A percentile compares a stretch with the other conserved stretches of the same genome.
phyloP scores from a whole-genome alignment of 2,888 invertebrate species.

The Ferdinandea cuprea region DNA sequence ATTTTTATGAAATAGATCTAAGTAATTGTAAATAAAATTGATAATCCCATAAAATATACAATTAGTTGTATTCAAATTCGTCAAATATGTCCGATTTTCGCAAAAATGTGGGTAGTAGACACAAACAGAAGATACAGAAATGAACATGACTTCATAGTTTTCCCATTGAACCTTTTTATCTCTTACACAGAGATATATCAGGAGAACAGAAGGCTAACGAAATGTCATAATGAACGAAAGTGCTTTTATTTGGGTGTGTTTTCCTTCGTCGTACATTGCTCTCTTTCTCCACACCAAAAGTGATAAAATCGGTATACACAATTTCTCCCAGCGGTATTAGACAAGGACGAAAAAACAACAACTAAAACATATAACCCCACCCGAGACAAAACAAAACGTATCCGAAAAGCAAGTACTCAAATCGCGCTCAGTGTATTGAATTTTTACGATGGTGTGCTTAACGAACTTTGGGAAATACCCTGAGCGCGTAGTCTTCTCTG shows the following conservation, averaged over 20 bases:
- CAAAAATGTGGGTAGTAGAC: too few species aligned
- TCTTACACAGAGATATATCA: conserved; percentile 2
- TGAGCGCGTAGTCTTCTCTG: conserved; percentile 61
- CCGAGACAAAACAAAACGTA: conserved; percentile 14
- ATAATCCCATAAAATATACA: too few species aligned
- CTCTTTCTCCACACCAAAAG: conserved; percentile 1
- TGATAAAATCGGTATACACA: conserved; percentile 53
- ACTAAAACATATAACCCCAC: conserved; percentile 31
- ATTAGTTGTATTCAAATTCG: too few species aligned
- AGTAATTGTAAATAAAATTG: too few species aligned
- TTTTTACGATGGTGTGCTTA: conserved; percentile 48
- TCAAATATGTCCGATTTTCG: too few species aligned
- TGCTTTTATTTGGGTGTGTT: conserved; percentile 61
- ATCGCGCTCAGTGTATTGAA: conserved; percentile 20
- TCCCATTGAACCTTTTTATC: neutral
- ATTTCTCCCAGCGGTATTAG: conserved; percentile 9
- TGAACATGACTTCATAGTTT: too few species aligned
- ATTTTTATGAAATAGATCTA: too few species aligned
- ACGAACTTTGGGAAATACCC: conserved; percentile 37
- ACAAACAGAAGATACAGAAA: too few species aligned
- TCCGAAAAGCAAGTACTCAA: conserved; percentile 17
- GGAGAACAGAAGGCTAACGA: neutral
- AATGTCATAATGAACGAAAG: conserved; percentile 50
- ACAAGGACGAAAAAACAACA: neutral
- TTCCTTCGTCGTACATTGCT: conserved; percentile 8